phyloP scores from a whole-genome alignment of 2,113 vertebrate species.

The Rhineura floridana region DNA sequence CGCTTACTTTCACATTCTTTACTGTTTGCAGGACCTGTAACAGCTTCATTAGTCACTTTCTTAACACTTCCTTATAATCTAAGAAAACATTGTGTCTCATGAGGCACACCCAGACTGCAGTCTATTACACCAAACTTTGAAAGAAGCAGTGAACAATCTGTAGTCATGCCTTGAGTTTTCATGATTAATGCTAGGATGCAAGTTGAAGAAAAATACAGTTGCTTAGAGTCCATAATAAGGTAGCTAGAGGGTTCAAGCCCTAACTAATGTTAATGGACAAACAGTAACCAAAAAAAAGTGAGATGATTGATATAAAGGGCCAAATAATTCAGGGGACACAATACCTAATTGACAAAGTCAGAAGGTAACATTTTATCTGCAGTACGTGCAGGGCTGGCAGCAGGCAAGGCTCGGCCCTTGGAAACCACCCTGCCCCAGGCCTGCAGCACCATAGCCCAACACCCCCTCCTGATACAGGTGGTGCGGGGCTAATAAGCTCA shows the following conservation, averaged over 20 bases:
- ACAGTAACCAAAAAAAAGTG: not conserved
- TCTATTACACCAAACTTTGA: conserved; percentile 33
- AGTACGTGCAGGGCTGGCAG: too few relatives aligned
- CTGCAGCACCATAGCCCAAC: too few relatives aligned
- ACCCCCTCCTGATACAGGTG: too few relatives aligned
- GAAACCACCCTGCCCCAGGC: too few relatives aligned
- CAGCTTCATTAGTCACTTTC: conserved; percentile 58
- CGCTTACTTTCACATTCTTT: conserved; percentile 44
- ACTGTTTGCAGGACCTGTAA: conserved; percentile 43
- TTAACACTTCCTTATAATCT: conserved; percentile 44
- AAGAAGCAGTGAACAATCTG: not conserved
- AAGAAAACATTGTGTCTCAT: conserved; percentile 38
- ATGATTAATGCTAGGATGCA: conserved; percentile 20
- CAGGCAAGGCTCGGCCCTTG: too few relatives aligned
- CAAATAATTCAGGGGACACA: not conserved
- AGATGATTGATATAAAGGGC: not conserved
- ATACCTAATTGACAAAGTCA: not conserved
- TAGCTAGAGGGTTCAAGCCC: not conserved
- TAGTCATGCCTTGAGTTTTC: not conserved
- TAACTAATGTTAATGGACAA: not conserved
- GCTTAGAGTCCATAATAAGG: not conserved
- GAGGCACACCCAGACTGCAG: conserved; percentile 26
- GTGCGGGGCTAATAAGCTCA: too few relatives aligned
- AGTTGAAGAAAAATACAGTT: not conserved
- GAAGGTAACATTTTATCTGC: not conserved